These are phyloP conservation scores for Phocoena phocoena DNA, from an alignment of 2,113 vertebrate species.

Conservation along the genomic window DNA sequence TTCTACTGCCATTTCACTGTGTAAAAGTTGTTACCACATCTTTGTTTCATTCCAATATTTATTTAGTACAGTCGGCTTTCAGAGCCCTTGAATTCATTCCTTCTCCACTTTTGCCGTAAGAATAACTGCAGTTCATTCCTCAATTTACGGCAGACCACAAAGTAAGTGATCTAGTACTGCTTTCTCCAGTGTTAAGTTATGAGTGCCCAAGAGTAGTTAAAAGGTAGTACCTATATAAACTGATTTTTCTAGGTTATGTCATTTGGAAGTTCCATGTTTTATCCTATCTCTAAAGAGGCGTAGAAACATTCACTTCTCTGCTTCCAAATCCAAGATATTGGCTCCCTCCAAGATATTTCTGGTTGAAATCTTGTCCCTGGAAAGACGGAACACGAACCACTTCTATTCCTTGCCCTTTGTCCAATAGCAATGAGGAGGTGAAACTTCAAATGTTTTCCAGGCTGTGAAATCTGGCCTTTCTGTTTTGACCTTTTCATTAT, in stretches of 20 bases:
- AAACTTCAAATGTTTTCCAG: constrained; percentile 43
- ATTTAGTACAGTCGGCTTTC: background rate
- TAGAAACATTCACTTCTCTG: background rate
- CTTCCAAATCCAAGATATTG: background rate
- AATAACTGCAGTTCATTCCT: background rate
- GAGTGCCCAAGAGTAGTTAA: background rate
- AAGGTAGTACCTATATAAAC: background rate
- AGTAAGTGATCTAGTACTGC: background rate
- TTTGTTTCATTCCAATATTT: background rate
- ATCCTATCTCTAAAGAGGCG: background rate
- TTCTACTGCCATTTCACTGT: background rate
- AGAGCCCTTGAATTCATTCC: background rate
- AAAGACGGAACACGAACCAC: background rate
- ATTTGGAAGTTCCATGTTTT: background rate
- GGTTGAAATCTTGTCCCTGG: background rate
- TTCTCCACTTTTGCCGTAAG: background rate
- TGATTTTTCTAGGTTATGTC: background rate
- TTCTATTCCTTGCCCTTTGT: constrained; percentile 41
- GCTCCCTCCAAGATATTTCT: background rate
- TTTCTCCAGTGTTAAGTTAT: background rate
- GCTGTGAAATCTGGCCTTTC: constrained; percentile 36
- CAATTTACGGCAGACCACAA: background rate
- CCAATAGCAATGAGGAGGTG: constrained; percentile 32
- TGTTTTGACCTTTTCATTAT: constrained; percentile 74
- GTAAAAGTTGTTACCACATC: background rate